Base-by-base conservation (phyloP, 37 sponge, comb jelly and placozoan species). In the Hexactinellida sp. region DNA sequence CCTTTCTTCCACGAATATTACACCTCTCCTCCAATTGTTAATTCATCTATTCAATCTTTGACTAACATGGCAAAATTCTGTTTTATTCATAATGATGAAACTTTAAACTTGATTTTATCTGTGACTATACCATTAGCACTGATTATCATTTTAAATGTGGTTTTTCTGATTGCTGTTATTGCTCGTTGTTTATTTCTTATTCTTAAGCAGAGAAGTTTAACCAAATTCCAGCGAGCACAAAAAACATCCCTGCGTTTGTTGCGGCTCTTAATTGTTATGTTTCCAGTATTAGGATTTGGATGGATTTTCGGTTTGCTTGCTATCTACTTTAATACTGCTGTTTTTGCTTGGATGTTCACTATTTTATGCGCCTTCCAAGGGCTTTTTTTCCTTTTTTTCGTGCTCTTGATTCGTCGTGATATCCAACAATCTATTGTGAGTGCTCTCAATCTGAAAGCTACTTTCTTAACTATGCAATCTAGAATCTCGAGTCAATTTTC, bases 321-420 rank as follows among this genome's bases (percentile, higher is more conserved):
- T 10, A n/a, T 63, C 5, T 63, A 63, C 34, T 63, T 63, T 28
- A 63, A 63, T n/a, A 10, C 28, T 32, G 76, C 13, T 63, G 76
- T 63, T 32, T 63, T 63, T 63, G 76, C 76, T 32, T 63, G 76
- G 76, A 23, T 63, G 25, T 63, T 63, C 76, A 63, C 76, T 7
- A 63, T 63, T 32, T 23, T 63, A 21, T 63, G 76, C 30, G 30
- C 28, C 25, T 63, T 63, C 34, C 76, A 63, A n/a, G 76, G 76
- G 3, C 5, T 63, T 25, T 7, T 10, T 7, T 25, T 32, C 30
- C 30, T 63, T 1, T 25, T 63, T 25, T 63, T 63, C 30, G 76
- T 63, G 28, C 76, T 63, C 3, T 63, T 63, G 76, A 25, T 63
- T 10, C 76, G 76, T 63, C 76, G 76, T 63, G 76, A 63, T 63